Conservation (phyloP, 2,113 vertebrate species). For the Trinectes maculatus region DNA sequence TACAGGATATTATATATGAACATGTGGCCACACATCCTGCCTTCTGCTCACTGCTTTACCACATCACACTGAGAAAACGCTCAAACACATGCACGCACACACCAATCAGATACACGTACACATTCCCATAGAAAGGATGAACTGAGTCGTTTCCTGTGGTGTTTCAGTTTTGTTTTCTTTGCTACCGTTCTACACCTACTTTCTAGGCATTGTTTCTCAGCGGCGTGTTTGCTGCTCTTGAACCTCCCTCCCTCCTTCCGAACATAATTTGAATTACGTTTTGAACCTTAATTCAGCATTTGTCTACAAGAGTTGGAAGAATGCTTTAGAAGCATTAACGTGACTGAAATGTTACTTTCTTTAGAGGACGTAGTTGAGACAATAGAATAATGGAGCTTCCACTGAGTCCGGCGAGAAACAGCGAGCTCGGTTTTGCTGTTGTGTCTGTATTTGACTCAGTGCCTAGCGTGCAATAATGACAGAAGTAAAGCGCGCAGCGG, state of each 20-base stretch:
- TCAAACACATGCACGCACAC: background rate
- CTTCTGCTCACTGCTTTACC: conserved; percentile 63
- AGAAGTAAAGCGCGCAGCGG: conserved; percentile 66
- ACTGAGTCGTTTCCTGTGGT: conserved; percentile 48
- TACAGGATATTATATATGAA: conserved; percentile 49
- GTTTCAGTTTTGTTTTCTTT: conserved; percentile 66
- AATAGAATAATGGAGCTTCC: conserved; percentile 1
- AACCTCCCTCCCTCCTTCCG: conserved; percentile 19
- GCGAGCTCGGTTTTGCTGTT: conserved; percentile 30
- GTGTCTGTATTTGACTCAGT: conserved; percentile 54
- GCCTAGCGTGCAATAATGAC: conserved; percentile 75
- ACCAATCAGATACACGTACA: background rate
- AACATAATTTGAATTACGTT: conserved; percentile 10
- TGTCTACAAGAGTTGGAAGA: conserved; percentile 9
- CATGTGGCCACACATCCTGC: conserved; percentile 69
- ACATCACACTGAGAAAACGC: conserved; percentile 37
- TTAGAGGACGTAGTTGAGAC: background rate
- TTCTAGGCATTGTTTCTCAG: conserved; percentile 55
- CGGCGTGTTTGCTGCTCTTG: conserved; percentile 9
- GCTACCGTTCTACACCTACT: conserved; percentile 56
- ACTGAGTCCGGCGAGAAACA: conserved; percentile 9
- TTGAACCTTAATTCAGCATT: conserved; percentile 4
- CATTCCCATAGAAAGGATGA: conserved; percentile 47
- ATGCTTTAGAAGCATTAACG: too few species aligned
- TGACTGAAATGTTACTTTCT: too few species aligned